These are phyloP conservation scores for Hucho hucho DNA, from an alignment of 2,113 vertebrate genomes.

Conservation along the genomic window DNA sequence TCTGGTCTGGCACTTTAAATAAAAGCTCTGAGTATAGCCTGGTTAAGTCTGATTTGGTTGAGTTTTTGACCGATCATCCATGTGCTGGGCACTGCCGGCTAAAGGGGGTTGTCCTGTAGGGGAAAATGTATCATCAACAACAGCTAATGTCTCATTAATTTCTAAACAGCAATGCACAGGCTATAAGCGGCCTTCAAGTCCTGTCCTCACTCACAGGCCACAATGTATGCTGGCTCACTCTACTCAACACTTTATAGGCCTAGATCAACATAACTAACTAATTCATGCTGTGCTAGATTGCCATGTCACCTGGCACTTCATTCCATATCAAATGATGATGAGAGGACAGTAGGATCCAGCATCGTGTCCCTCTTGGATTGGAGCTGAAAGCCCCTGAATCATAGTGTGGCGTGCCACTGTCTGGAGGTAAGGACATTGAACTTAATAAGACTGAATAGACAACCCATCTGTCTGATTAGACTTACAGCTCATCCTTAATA, in stretches of 20 bases:
- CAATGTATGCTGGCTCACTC: neutral
- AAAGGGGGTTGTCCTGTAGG: neutral
- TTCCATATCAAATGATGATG: neutral
- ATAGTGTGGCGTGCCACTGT: neutral
- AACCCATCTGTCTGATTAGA: neutral
- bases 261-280: neutral
- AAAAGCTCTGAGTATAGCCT: neutral
- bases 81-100: neutral
- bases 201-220: neutral
- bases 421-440: neutral
- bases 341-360: neutral
- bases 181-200: neutral
- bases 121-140: neutral
- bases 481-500: neutral
- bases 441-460: neutral
- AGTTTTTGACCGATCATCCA: neutral
- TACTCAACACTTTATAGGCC: neutral
- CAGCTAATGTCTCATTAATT: neutral
- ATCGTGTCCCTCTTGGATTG: neutral
- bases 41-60: neutral
- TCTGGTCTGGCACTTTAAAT: conserved; percentile 3
- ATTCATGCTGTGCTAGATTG: neutral
- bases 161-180: neutral
- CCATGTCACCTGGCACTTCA: neutral
- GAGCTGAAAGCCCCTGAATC: neutral